These are phyloP conservation scores for Climacteris rufus DNA, from an alignment of 2,113 vertebrate species.

Conservation along the genomic window DNA sequence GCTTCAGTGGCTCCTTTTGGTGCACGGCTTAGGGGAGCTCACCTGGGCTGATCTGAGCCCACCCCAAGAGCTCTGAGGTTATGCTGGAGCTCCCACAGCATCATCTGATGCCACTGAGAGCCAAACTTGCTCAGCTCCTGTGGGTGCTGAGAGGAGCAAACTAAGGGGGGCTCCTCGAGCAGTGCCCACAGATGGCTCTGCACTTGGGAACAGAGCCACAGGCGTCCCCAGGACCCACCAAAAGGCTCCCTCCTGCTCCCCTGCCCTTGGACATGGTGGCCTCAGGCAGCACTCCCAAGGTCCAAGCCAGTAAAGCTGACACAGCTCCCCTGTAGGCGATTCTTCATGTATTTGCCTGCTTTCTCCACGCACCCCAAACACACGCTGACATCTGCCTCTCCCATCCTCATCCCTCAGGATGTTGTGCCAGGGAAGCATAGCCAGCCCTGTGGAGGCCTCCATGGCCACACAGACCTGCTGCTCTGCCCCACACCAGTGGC, in stretches of 20 bases:
- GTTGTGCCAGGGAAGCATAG: background rate
- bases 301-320: background rate
- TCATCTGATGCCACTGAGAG: background rate
- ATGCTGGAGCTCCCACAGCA: background rate
- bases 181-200: background rate
- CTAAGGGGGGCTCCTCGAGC: background rate
- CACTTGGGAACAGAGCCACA: background rate
- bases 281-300: background rate
- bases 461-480: background rate
- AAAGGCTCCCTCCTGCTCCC: rapidly evolving
- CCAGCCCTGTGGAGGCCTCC: rapidly evolving
- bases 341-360: background rate
- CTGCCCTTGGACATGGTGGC: background rate
- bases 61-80: background rate
- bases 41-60: background rate
- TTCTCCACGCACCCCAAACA: background rate
- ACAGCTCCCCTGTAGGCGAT: background rate
- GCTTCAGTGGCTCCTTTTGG: background rate
- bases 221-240: background rate
- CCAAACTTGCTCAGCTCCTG: background rate
- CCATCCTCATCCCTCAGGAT: background rate
- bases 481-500: rapidly evolving
- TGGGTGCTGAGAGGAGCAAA: background rate
- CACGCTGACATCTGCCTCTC: background rate
- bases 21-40: background rate